These are phyloP conservation scores for Enteromius thamalakanensis DNA, from an alignment of 2,797 vertebrate species.

Conservation along the genomic window DNA sequence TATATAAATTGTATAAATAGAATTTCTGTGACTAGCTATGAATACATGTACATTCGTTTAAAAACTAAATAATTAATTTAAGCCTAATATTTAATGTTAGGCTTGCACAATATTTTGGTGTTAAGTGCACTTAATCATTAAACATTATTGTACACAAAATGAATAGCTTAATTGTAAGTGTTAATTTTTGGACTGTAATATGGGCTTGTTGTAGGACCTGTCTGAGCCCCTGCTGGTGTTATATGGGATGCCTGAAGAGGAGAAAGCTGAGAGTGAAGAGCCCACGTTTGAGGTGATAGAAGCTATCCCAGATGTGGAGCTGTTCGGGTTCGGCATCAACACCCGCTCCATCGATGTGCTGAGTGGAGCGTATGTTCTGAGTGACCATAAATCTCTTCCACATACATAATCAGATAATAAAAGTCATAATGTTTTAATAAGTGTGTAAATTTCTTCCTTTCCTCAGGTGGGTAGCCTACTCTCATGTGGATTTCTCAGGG, in stretches of 20 bases:
- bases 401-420: neutral
- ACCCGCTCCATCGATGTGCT: conserved; percentile 88
- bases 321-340: conserved; percentile 74
- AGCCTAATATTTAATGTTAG: neutral
- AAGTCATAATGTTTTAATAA: neutral
- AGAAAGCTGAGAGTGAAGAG: conserved; percentile 76
- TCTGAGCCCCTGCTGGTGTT: conserved; percentile 83
- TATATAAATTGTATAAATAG: neutral
- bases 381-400: neutral
- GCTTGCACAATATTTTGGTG: neutral
- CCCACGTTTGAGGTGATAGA: conserved; percentile 84
- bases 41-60: neutral
- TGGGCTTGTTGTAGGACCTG: conserved; percentile 76
- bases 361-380: conserved; percentile 85
- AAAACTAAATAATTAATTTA: neutral
- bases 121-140: neutral
- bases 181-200: neutral
- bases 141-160: neutral
- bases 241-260: conserved; percentile 82
- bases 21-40: neutral
- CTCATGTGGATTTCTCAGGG: conserved; percentile 90
- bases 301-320: conserved; percentile 84
- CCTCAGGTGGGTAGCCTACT: conserved; percentile 91
- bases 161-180: neutral
- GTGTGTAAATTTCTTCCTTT: neutral